phyloP scores from a whole-genome alignment of 2,888 invertebrate species.

The Esperia sulphurella region DNA sequence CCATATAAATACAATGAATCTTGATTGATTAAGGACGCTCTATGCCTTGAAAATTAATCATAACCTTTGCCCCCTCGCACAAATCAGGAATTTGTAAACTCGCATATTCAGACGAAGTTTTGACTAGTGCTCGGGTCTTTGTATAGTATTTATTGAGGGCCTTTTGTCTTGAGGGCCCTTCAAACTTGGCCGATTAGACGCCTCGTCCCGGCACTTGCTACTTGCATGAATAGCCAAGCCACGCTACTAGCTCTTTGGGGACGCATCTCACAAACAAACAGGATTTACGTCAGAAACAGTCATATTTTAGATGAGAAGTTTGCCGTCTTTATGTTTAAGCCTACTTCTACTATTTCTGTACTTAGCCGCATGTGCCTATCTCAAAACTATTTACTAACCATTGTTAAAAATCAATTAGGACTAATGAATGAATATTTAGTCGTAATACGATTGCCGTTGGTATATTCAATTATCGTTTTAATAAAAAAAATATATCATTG shows the following conservation, averaged over 20 bases:
- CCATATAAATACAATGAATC: neutral
- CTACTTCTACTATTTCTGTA: neutral
- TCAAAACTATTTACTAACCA: no score
- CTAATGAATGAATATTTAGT: no score
- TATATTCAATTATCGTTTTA: no score
- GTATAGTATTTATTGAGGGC: conserved; percentile 36
- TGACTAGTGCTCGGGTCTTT: conserved; percentile 19
- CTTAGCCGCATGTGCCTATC: no score
- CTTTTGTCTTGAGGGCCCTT: conserved; percentile 29
- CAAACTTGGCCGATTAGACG: conserved; percentile 45
- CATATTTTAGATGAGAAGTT: no score
- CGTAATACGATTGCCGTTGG: no score
- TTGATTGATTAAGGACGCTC: neutral
- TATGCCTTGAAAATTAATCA: neutral
- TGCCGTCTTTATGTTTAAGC: no score
- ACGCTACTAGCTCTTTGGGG: conserved; percentile 31
- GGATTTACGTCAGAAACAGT: conserved; percentile 1
- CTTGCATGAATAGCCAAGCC: conserved; percentile 40
- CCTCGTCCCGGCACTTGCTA: conserved; percentile 30
- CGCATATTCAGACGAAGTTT: conserved; percentile 32
- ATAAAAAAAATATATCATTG: no score
- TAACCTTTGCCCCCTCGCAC: neutral
- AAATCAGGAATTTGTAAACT: conserved; percentile 1
- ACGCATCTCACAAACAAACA: conserved; percentile 10
- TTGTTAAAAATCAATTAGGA: no score